phyloP scores from a whole-genome alignment of 2,888 invertebrate species.

The Agrochola litura region DNA sequence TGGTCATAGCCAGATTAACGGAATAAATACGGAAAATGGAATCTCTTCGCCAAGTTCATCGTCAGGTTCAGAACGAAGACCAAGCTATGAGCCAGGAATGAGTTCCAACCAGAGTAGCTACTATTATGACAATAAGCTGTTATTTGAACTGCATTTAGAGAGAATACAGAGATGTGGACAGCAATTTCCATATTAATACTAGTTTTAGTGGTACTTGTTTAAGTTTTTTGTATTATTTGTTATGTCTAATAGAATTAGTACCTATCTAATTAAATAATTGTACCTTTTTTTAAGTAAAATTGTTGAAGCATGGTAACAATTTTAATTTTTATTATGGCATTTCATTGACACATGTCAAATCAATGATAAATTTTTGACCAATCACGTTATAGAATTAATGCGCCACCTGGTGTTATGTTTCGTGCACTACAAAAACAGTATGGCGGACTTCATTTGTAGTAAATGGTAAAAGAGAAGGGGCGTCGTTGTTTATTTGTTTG shows the following conservation, averaged over 20 bases:
- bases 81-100: slow-evolving; percentile 94
- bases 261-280: slow-evolving; percentile 63
- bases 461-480: slow-evolving; percentile 79
- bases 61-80: slow-evolving; percentile 81
- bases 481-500: slow-evolving; percentile 71
- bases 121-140: slow-evolving; percentile 96
- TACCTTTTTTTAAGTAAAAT: slow-evolving; percentile 71
- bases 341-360: slow-evolving; percentile 53
- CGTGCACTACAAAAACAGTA: slow-evolving; percentile 78
- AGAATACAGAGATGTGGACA: slow-evolving; percentile 93
- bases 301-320: slow-evolving; percentile 65
- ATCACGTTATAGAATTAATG: slow-evolving; percentile 70
- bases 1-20: slow-evolving; percentile 82
- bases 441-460: slow-evolving; percentile 87
- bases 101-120: slow-evolving; percentile 94
- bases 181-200: slow-evolving; percentile 82
- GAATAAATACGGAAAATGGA: slow-evolving; percentile 78
- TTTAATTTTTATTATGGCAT: slow-evolving; percentile 62
- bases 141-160: slow-evolving; percentile 96
- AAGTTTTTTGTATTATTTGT: slow-evolving; percentile 77
- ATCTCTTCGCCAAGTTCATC: slow-evolving; percentile 80
- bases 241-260: slow-evolving; percentile 71
- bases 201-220: slow-evolving; percentile 71
- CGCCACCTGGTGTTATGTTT: slow-evolving; percentile 83
- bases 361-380: slow-evolving; percentile 69